phyloP scores from a whole-genome alignment of 2,888 invertebrate genomes.

The Dicycla oo region DNA sequence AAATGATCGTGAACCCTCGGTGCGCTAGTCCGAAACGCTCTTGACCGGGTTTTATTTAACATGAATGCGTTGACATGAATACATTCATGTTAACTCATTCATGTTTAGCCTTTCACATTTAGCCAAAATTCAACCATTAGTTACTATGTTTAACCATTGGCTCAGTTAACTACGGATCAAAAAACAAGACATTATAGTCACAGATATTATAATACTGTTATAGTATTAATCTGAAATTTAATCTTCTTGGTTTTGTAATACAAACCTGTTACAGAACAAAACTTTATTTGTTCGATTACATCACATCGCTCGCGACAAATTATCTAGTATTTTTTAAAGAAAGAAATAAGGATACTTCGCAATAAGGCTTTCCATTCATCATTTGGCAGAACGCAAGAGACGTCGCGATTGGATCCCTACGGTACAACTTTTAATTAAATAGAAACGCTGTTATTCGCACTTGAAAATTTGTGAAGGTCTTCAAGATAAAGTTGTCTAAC shows the following conservation, averaged over 20 bases:
- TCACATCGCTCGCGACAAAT: constrained; percentile 21
- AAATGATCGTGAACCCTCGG: too few relatives aligned
- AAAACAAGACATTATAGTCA: too few relatives aligned
- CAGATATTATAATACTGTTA: too few relatives aligned
- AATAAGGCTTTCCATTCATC: constrained; percentile 69
- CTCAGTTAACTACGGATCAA: too few relatives aligned
- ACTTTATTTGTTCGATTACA: not conserved
- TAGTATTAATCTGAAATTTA: not conserved
- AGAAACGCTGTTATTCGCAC: constrained; percentile 75
- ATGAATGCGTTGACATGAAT: too few relatives aligned
- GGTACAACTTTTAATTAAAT: constrained; percentile 84
- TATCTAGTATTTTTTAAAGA: constrained; percentile 44
- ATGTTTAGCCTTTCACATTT: too few relatives aligned
- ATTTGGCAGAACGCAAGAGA: constrained; percentile 70
- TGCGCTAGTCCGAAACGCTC: too few relatives aligned
- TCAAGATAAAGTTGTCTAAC: constrained; percentile 76
- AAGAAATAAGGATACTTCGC: constrained; percentile 52
- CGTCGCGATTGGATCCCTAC: constrained; percentile 69
- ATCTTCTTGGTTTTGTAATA: not conserved
- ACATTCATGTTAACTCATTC: too few relatives aligned
- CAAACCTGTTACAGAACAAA: too few relatives aligned
- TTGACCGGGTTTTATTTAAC: too few relatives aligned
- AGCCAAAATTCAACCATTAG: too few relatives aligned
- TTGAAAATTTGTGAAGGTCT: constrained; percentile 77
- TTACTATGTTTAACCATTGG: too few relatives aligned